Evolutionary conservation across 2,113 vertebrate species (phyloP), one percentile per base, ranked within the genome.

Genomic region (Diphyllodes magnificus): DNA sequence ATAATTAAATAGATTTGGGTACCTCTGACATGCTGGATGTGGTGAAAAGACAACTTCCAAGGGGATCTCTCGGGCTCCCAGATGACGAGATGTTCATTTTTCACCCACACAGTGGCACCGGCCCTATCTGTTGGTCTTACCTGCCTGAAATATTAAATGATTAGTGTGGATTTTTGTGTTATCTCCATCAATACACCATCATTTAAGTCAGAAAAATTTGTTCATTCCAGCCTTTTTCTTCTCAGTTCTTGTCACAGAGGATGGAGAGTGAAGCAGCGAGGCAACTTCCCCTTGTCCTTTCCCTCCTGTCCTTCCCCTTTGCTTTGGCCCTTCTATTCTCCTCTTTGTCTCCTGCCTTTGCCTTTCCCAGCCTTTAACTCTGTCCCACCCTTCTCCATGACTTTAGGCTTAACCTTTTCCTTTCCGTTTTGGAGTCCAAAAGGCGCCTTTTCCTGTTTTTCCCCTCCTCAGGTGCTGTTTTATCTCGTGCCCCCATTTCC

Each of bases 351-450:
- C 63, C 50, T 20, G 45, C 37, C 37, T 65, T 89, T 15, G 30
- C 60, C 73, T 83, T 83, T 80, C 54, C 64, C 45, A 7, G 49
- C 50, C 72, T 75, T 82, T 75, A 28, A 27, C 47, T 75, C 85
- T 73, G 28, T 63, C 47, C 7, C 22, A 83, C 20, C 56, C 51
- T 78, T 89, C 89, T 91, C 86, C 80, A 70, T 93, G 86, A 81
- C 68, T 92, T 92, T 20, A 78, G 60, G 64, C 47, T 92, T 93
- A 96, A 92, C 81, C 86, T 94, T 63, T 95, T 83, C 64, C 37
- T 82, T 89, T 39, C 84, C 1, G 0, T 65, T 92, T 66, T 28
- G 12, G 59, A 73, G 45, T 22, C 57, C 60, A 45, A 65, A 69
- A n/a, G 30, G 47, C 18, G 19, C 45, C 23, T 88, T 86, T 95